Evolutionary conservation across 2,888 invertebrate genomes (phyloP), one percentile per base, ranked within the genome.

Genomic region (Hypsopygia costalis): DNA sequence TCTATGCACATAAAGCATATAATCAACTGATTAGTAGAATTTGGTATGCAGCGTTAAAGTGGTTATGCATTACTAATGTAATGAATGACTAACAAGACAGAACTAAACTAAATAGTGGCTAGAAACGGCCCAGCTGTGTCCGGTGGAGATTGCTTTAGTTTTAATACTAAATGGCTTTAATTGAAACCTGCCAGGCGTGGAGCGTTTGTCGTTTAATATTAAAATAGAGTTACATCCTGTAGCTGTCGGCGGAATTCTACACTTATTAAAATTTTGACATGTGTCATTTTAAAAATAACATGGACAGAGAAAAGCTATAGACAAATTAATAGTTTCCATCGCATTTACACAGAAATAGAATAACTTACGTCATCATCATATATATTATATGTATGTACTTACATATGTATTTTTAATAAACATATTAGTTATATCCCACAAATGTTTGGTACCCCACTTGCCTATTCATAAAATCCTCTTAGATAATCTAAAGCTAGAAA

Each of bases 31-130:
- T 1, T 35, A 30, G 16, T 9, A 1, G 11, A 1, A 20, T 5
- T 48, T 36, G 9, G 4, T 8, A 37, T 8, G 47, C 33, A 34
- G 39, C 10, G 40, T 7, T 44, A 59, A 47, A 41, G 52, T 73
- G 69, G 85, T 66, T 48, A 51, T 63, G 62, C 68, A 65, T 78
- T 71, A 81, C 82, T 86, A 86, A 86, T 86, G 83, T 81, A 81
- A 83, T 82, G 83, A 85, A 82, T 81, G 81, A 83, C 83, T 83
- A 86, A 86, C 85, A 78, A 79, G 86, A 85, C 86, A 77, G 72
- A 76, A 80, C 77, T 71, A 86, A 86, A 85, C 83, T 82, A 83
- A 86, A 86, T 85, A 86, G 81, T 59, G 70, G 62, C 68, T 78
- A 80, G 86, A 87, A 75, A 69, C 67, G 71, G 64, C 49, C 81